Conservation (phyloP, 2,797 vertebrate genomes). For the Phoxinus dragarum region DNA sequence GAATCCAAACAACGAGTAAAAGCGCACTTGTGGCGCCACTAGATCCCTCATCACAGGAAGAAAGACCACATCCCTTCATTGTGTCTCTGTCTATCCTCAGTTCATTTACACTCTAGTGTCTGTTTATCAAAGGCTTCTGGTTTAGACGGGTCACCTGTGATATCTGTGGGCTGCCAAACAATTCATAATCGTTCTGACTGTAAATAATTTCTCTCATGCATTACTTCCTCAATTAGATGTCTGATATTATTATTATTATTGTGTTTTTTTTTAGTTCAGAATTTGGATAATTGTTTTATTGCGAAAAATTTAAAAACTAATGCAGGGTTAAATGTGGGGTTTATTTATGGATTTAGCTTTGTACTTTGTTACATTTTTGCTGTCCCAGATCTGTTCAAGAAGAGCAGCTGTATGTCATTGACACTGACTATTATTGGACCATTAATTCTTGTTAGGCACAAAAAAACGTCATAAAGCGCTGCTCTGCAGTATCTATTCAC, state of each 20-base stretch:
- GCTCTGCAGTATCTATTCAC: conserved; percentile 11
- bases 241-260: conserved; percentile 5
- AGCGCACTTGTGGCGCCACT: neutral
- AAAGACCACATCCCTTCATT: conserved; percentile 46
- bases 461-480: conserved; percentile 1
- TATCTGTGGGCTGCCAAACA: neutral
- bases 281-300: neutral
- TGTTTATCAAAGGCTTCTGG: conserved; percentile 55
- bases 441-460: conserved; percentile 41
- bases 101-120: conserved; percentile 51
- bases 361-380: conserved; percentile 27
- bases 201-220: conserved; percentile 43
- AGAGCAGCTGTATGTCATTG: conserved; percentile 52
- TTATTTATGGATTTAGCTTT: conserved; percentile 41
- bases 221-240: conserved; percentile 70
- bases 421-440: conserved; percentile 36
- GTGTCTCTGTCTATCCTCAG: conserved; percentile 57
- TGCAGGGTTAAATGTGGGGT: neutral
- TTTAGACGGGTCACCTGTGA: conserved; percentile 24
- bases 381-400: conserved; percentile 40
- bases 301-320: neutral
- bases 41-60: conserved; percentile 55
- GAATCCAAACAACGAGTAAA: conserved; percentile 24
- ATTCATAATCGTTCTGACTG: neutral
- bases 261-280: neutral